phyloP scores from a whole-genome alignment of 92 coral and sea anemone genomes.

The Phenganax subtilis region DNA sequence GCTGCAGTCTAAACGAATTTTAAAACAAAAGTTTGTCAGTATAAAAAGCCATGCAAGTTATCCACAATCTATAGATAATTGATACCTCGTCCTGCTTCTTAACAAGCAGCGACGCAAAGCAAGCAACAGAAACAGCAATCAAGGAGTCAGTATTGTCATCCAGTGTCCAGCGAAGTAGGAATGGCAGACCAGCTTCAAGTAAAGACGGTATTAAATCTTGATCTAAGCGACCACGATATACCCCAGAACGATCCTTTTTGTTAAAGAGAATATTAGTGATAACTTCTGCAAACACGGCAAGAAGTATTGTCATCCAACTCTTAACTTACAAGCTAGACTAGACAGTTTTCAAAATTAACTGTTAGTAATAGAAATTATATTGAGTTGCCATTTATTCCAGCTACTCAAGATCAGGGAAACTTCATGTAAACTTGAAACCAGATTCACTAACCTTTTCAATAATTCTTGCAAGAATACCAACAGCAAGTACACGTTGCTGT shows the following conservation, averaged over 20 bases:
- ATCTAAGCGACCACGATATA: constrained; percentile 53
- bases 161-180: constrained; percentile 86
- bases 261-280: background rate
- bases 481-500: constrained; percentile 90
- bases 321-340: no score
- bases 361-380: no score
- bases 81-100: background rate
- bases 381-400: no score
- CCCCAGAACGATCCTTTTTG: constrained; percentile 63
- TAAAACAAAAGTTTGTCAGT: background rate
- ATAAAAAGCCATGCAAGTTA: background rate
- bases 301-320: background rate
- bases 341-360: no score
- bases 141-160: constrained; percentile 81
- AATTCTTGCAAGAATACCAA: constrained; percentile 80
- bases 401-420: background rate
- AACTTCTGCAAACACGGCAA: background rate
- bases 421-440: background rate
- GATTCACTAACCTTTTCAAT: constrained; percentile 58
- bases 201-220: constrained; percentile 58
- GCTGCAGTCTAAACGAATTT: constrained; percentile 50
- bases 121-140: constrained; percentile 72
- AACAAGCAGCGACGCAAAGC: constrained; percentile 66
- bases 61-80: background rate
- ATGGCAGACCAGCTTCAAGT: constrained; percentile 82